phyloP scores from a whole-genome alignment of 2,888 invertebrate genomes.

The Heliconius hortense region DNA sequence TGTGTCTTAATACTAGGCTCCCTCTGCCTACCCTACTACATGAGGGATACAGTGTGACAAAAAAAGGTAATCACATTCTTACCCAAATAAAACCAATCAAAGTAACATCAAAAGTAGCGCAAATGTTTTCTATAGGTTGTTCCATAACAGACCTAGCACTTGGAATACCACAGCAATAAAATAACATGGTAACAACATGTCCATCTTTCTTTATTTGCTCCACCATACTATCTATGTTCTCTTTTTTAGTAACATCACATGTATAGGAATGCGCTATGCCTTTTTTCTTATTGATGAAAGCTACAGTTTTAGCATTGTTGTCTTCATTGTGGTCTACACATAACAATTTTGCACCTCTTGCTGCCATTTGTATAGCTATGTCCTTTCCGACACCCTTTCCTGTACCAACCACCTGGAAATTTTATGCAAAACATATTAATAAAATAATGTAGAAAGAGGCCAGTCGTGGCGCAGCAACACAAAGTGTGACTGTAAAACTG shows the following conservation, averaged over 20 bases:
- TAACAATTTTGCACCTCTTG: conserved; percentile 82
- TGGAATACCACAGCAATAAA: conserved; percentile 84
- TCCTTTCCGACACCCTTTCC: conserved; percentile 86
- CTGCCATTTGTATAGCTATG: conserved; percentile 82
- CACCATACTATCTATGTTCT: conserved; percentile 73
- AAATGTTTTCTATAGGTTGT: conserved; percentile 77
- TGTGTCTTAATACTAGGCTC: not conserved
- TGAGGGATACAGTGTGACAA: not conserved
- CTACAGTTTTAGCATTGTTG: conserved; percentile 76
- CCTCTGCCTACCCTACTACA: not conserved
- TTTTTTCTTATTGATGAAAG: conserved; percentile 69
- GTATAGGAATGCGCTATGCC: conserved; percentile 75
- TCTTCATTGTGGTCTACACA: conserved; percentile 84
- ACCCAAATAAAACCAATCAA: conserved; percentile 85
- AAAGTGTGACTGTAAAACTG: no score
- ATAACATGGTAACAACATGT: conserved; percentile 83
- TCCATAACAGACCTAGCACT: conserved; percentile 80
- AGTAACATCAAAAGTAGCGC: conserved; percentile 80
- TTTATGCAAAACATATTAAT: not conserved
- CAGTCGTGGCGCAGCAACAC: no score
- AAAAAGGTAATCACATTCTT: conserved; percentile 43
- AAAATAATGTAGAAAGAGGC: not conserved
- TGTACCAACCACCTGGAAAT: conserved; percentile 84
- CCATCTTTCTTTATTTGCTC: conserved; percentile 74
- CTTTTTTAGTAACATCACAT: conserved; percentile 81